Conservation (phyloP, 1,140 invertebrate genomes). For the Penaeus indicus region DNA sequence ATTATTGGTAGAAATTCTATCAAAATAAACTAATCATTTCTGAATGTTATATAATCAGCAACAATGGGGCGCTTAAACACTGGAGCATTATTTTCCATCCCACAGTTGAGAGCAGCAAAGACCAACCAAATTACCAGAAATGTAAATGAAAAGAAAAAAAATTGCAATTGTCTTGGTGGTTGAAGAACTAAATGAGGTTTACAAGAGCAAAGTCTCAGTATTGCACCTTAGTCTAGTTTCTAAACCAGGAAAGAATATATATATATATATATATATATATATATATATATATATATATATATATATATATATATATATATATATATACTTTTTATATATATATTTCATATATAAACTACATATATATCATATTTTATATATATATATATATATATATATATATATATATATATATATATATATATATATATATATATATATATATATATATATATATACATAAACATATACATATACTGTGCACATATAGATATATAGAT, state of each 20-base stretch:
- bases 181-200: slow-evolving; percentile 34
- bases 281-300: slow-evolving; percentile 26
- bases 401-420: not conserved
- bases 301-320: slow-evolving; percentile 65
- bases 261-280: slow-evolving; percentile 4
- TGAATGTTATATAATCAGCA: no score
- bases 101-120: no score
- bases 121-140: not conserved
- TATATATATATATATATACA: slow-evolving; percentile 31
- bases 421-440: slow-evolving; percentile 32
- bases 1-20: no score
- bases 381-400: not conserved
- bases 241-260: slow-evolving; percentile 44
- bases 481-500: not conserved
- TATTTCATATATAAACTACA: slow-evolving; percentile 30
- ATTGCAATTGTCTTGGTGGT: not conserved
- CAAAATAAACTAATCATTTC: no score
- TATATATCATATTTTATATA: slow-evolving; percentile 40
- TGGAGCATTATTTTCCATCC: no score
- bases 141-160: not conserved
- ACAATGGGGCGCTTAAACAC: no score
- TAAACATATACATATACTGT: slow-evolving; percentile 15
- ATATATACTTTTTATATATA: slow-evolving; percentile 61
- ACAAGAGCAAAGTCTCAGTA: slow-evolving; percentile 46
- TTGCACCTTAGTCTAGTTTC: slow-evolving; percentile 56